phyloP scores from a whole-genome alignment of 2,797 vertebrate species.

The Anabas testudineus region DNA sequence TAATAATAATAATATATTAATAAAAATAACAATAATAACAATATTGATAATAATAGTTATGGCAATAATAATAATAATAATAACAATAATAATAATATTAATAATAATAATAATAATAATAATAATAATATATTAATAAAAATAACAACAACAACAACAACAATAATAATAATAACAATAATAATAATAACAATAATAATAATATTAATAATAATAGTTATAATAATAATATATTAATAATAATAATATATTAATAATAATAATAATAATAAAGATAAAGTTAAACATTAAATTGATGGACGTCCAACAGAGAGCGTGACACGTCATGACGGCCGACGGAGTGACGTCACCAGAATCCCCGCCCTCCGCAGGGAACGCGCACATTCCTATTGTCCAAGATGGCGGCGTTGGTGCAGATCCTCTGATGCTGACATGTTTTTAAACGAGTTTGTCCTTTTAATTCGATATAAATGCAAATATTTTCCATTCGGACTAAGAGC shows the following conservation, averaged over 20 bases:
- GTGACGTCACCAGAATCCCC: constrained; percentile 46
- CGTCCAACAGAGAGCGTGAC: not conserved
- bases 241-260: not conserved
- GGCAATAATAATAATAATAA: no score
- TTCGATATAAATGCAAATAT: constrained; percentile 17
- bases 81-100: no score
- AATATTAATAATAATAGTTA: no score
- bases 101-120: no score
- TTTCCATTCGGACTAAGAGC: constrained; percentile 4
- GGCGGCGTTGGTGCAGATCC: constrained; percentile 82
- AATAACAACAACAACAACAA: no score
- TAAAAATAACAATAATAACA: no score
- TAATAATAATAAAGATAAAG: not conserved
- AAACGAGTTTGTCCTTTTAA: constrained; percentile 52
- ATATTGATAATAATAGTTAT: no score
- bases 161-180: no score
- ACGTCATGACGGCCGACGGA: constrained; percentile 55
- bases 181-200: no score
- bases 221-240: no score
- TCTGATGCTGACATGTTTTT: constrained; percentile 78
- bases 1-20: no score
- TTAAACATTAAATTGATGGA: not conserved
- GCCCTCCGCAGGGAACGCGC: constrained; percentile 82
- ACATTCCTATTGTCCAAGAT: constrained; percentile 98
- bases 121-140: no score